phyloP scores from a whole-genome alignment of 2,888 invertebrate genomes.

The Junonia oenone region DNA sequence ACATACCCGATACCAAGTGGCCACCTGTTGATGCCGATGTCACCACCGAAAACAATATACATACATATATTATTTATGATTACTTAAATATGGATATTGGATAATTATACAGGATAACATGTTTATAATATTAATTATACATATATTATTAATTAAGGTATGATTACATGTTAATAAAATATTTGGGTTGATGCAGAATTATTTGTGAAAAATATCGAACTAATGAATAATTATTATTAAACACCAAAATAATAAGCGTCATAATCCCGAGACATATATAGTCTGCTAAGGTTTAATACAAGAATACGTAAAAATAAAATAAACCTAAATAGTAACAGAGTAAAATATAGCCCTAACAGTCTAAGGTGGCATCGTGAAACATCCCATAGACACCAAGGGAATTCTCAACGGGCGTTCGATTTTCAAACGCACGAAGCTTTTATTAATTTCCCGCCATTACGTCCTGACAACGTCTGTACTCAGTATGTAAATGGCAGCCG shows the following conservation, averaged over 20 bases:
- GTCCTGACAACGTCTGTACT: conserved; percentile 35
- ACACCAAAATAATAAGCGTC: background rate
- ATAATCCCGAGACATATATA: background rate
- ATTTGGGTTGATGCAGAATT: background rate
- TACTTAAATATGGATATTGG: conserved; percentile 23
- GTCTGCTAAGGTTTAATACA: background rate
- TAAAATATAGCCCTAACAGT: background rate
- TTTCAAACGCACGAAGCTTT: conserved; percentile 31
- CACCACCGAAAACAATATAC: conserved; percentile 78
- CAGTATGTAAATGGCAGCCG: conserved; percentile 40
- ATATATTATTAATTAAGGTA: background rate
- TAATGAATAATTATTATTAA: no score
- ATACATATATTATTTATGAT: conserved; percentile 45
- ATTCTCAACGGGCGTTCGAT: conserved; percentile 22
- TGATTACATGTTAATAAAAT: background rate
- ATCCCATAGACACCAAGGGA: conserved; percentile 14
- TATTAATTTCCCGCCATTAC: conserved; percentile 38
- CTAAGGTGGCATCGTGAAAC: conserved; percentile 1
- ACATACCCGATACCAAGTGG: conserved; percentile 96
- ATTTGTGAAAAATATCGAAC: background rate
- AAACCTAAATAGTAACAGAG: no score
- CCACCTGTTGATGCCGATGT: conserved; percentile 84
- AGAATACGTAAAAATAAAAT: background rate
- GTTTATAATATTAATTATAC: background rate
- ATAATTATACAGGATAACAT: background rate